Evolutionary conservation across 2,113 vertebrate species (phyloP).

Genomic region (Geococcyx californianus): DNA sequence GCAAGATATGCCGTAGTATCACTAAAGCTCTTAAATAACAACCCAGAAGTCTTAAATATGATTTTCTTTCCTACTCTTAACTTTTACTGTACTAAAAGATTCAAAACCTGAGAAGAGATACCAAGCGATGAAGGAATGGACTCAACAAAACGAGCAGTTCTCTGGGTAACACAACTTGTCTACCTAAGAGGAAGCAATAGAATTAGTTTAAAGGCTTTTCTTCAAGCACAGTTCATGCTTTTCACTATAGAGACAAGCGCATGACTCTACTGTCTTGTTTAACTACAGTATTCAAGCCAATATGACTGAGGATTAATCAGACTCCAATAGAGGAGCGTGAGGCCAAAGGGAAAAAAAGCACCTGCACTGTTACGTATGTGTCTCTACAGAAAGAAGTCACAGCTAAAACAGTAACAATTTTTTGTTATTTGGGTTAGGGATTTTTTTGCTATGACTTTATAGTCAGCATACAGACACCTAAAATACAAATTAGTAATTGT

Average conservation of each 20-base stretch:
- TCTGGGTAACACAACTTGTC: not conserved
- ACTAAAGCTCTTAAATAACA: not conserved
- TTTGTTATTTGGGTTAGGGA: not conserved
- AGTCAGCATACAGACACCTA: not conserved
- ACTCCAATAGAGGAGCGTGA: not conserved
- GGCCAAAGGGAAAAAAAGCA: not conserved
- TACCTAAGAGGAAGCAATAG: not conserved
- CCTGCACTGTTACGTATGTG: fast-evolving
- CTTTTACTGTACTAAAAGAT: not conserved
- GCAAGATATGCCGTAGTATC: not conserved
- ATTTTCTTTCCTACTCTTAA: not conserved
- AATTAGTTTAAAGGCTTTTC: conserved; percentile 36
- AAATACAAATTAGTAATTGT: not conserved
- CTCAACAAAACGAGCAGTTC: not conserved
- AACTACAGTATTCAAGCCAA: not conserved
- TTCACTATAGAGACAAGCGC: not conserved
- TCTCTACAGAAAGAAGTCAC: not conserved
- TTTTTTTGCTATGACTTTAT: not conserved
- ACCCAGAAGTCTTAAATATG: not conserved
- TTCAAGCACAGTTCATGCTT: not conserved
- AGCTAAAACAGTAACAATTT: not conserved
- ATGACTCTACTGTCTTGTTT: not conserved
- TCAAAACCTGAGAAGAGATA: not conserved
- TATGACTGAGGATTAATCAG: not conserved
- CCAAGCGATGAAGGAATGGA: not conserved